Evolutionary conservation across 2,888 invertebrate species (phyloP), one percentile per base, ranked within the genome.

Genomic region (Eilema depressum): DNA sequence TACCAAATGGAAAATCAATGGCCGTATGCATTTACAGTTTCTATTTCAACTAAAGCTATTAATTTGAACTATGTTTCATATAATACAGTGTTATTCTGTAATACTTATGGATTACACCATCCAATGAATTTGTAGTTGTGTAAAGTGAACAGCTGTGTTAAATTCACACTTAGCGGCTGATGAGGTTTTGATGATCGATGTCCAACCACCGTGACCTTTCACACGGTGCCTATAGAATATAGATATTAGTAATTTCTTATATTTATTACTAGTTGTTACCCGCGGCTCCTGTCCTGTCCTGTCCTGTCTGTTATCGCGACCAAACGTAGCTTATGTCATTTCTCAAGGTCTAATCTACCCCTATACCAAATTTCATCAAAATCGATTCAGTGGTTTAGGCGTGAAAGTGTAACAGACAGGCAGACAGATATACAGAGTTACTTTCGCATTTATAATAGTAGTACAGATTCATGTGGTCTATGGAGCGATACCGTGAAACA

Each of bases 151-250:
- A 75, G 68, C 72, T n/a, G 65, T n/a, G n/a, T 11, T 68, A 60
- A 70, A 63, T 62, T 61, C 14, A 57, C 67, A 71, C 67, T 68
- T 66, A 33, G 63, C 57, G 11, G 41, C 59, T 77, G 75, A 78
- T 80, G 74, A 65, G 70, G 56, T 71, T 78, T 70, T 75, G 66
- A 77, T 66, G 75, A 77, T 69, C 67, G 68, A 57, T n/a, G 57
- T 53, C 66, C 10, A 47, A 57, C 63, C 67, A 67, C 59, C 67
- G 30, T 67, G 60, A 69, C 68, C 71, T 25, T 28, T 62, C 56
- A 63, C 62, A 63, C 11, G 30, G 0, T 61, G 33, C 63, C 5
- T 47, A 47, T 47, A 14, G 20, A 5, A 4, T 68, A 69, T 41
- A 47, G 17, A 4, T 68, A 69, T 41, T 41, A 14, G 37, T 14